Percentiles rank a stretch among this genome's conserved stretches.
phyloP scores from a whole-genome alignment of 2,888 invertebrate genomes.

The Macaria notata region DNA sequence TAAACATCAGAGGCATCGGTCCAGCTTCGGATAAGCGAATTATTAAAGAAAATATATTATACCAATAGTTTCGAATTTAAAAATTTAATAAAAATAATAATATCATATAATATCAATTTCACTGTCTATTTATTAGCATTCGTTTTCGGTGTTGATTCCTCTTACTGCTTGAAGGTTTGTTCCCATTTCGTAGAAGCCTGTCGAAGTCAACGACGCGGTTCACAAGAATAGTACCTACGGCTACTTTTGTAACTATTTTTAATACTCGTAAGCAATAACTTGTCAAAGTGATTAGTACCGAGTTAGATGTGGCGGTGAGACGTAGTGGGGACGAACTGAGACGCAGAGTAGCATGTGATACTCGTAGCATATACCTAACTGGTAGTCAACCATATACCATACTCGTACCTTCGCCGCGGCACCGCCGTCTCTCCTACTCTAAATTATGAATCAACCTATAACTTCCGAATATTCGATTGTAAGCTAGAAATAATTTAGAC shows the following conservation, averaged over 20 bases:
- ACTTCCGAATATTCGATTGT: conserved; percentile 66
- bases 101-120: conserved; percentile 80
- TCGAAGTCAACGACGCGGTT: conserved; percentile 1
- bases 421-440: conserved; percentile 23
- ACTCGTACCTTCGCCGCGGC: conserved; percentile 21
- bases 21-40: conserved; percentile 67
- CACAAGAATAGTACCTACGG: neutral
- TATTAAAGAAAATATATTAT: conserved; percentile 46
- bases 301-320: conserved; percentile 29
- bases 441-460: conserved; percentile 46
- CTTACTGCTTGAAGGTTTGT: conserved; percentile 64
- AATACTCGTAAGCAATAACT: conserved; percentile 14
- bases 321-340: conserved; percentile 66
- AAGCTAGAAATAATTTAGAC: conserved; percentile 72
- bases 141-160: conserved; percentile 82
- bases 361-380: conserved; percentile 57
- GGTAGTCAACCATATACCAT: conserved; percentile 51
- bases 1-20: conserved; percentile 63
- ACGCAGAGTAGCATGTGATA: conserved; percentile 78
- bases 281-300: conserved; percentile 7
- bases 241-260: conserved; percentile 20
- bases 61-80: conserved; percentile 79
- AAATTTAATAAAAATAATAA: conserved; percentile 52
- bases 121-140: conserved; percentile 80
- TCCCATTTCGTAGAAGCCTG: conserved; percentile 55